Evolutionary conservation across 2,888 invertebrate species (phyloP), one percentile per base, ranked within the genome.

Genomic region (Neuroscelio doddi): DNA sequence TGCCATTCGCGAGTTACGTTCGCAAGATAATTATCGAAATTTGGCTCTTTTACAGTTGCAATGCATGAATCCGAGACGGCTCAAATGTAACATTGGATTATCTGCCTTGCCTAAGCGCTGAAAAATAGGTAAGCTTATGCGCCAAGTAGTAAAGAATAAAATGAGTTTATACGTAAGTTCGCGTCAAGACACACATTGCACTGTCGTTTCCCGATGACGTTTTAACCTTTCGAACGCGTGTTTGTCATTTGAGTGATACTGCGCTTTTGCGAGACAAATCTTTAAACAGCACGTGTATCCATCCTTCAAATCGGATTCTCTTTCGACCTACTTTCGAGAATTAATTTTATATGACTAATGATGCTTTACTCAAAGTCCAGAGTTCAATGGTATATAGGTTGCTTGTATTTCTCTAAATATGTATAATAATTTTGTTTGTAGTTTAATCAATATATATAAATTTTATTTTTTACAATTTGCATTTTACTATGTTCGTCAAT

Each of bases 171-270:
- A 12, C 46, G 47, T 45, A 46, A 56, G 21, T 36, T 47, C 63
- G 44, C 51, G 59, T 44, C 42, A 51, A 38, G 2, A 9, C 38
- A 27, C 63, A 55, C 46, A 17, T 62, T 44, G 61, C 52, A 16
- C 51, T 47, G 62, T 53, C 50, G 58, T 49, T 64, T 64, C 44
- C 49, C 59, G 58, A 67, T 80, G 78, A 78, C 77, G 75, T 77
- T 80, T 81, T 80, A 80, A 80, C 80, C 80, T 80, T 76, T 74
- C 53, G 62, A 51, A 70, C 71, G 56, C 67, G 62, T 62, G 70
- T 63, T 72, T 50, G 44, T 46, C 61, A 55, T 46, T 30, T 29
- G 14, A 51, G 10, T 46, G 52, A 67, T 64, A 51, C 36, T 59
- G 58, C 62, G 52, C 30, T 67, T 64, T 64, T 69, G 15, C 27